phyloP scores from a whole-genome alignment of 1,140 invertebrate genomes.

The Diachasma alloeum region DNA sequence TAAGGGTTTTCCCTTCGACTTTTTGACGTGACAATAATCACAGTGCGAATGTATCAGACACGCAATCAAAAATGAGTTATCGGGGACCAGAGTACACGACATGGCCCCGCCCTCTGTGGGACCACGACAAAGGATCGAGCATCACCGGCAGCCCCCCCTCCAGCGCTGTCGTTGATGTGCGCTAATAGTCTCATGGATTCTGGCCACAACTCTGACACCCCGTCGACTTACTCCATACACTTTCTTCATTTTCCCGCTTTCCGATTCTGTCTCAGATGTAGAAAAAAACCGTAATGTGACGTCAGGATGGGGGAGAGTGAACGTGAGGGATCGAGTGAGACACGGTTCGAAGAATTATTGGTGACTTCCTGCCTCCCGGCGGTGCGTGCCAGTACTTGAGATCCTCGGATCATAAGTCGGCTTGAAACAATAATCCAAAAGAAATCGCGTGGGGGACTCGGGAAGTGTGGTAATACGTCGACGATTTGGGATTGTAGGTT shows the following conservation, averaged over 20 bases:
- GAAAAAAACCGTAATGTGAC: background rate
- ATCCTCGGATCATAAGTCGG: conserved; percentile 38
- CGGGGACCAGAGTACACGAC: conserved; percentile 51
- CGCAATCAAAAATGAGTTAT: conserved; percentile 65
- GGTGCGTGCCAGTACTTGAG: conserved; percentile 37
- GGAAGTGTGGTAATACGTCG: conserved; percentile 15
- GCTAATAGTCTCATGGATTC: conserved; percentile 56
- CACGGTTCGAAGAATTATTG: conserved; percentile 21
- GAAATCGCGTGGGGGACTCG: conserved; percentile 43
- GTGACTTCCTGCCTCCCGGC: conserved; percentile 31
- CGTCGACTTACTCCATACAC: background rate
- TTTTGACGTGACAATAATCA: background rate
- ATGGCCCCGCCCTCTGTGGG: conserved; percentile 42
- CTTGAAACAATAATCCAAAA: conserved; percentile 55
- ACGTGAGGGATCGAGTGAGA: background rate
- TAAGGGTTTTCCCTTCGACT: background rate
- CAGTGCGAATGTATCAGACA: conserved; percentile 64
- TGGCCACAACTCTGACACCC: conserved; percentile 33
- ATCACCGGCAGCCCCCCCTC: conserved; percentile 56
- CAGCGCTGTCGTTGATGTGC: conserved; percentile 60
- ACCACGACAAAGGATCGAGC: conserved; percentile 56
- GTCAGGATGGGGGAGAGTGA: background rate
- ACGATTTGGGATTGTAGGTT: conserved; percentile 48
- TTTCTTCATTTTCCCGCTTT: background rate
- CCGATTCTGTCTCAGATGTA: background rate